Evolutionary conservation across 2,888 invertebrate genomes (phyloP).

Genomic region (Ochropleura leucogaster): DNA sequence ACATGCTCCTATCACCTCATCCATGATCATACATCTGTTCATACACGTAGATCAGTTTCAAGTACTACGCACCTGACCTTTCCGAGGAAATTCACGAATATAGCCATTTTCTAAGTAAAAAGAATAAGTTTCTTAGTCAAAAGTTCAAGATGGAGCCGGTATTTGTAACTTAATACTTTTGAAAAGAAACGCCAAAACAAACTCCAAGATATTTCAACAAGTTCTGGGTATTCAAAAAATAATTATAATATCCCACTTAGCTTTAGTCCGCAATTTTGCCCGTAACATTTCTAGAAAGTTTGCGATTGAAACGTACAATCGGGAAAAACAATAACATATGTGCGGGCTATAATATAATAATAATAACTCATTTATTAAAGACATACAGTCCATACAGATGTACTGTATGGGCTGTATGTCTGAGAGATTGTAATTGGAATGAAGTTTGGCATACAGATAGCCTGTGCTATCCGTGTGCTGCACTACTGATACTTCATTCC

Average conservation of each 20-base stretch:
- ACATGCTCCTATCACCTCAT: too few relatives aligned
- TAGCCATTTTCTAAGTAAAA: constrained; percentile 3
- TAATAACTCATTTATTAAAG: too few relatives aligned
- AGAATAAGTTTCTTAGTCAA: constrained; percentile 20
- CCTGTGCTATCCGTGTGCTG: too few relatives aligned
- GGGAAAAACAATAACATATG: background rate
- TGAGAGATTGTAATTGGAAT: too few relatives aligned
- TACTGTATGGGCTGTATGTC: too few relatives aligned
- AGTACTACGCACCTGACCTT: constrained; percentile 1
- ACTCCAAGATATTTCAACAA: constrained; percentile 35
- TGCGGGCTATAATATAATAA: background rate
- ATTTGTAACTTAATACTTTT: constrained; percentile 40
- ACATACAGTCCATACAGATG: too few relatives aligned
- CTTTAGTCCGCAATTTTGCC: background rate
- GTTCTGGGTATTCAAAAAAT: background rate
- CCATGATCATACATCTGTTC: background rate
- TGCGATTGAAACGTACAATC: background rate
- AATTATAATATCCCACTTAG: background rate
- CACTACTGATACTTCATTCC: too few relatives aligned
- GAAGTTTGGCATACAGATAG: too few relatives aligned
- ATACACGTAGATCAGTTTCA: background rate
- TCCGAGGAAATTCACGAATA: background rate
- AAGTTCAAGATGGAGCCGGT: constrained; percentile 8
- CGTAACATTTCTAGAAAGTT: background rate
- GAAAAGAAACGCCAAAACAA: constrained; percentile 35